phyloP scores from a whole-genome alignment of 2,113 vertebrate genomes.

The Tetraodon nigroviridis region DNA sequence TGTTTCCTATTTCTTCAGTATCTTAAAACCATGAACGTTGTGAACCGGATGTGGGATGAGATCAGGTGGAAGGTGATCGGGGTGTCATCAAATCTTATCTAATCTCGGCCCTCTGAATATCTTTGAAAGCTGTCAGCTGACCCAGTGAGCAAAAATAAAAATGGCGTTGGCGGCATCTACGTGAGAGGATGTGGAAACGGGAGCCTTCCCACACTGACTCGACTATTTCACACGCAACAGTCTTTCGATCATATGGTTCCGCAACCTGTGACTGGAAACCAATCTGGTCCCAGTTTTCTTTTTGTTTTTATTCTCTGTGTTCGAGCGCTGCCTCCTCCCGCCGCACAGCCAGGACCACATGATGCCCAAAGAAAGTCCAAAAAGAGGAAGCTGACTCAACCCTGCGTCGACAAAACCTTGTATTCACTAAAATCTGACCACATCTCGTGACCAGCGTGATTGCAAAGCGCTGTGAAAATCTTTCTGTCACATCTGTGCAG shows the following conservation, averaged over 20 bases:
- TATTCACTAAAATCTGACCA: background rate
- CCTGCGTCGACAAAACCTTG: background rate
- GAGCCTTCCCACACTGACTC: constrained; percentile 10
- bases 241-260: constrained; percentile 43
- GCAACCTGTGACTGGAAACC: constrained; percentile 52
- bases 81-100: constrained; percentile 14
- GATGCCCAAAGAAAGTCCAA: background rate
- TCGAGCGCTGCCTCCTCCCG: constrained; percentile 5
- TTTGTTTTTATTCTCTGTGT: constrained; percentile 2
- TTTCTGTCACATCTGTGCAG: too few species aligned
- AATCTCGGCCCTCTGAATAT: background rate
- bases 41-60: too few species aligned
- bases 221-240: constrained; percentile 7
- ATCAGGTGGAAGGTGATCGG: too few species aligned
- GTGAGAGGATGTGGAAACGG: constrained; percentile 20
- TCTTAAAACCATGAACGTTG: too few species aligned
- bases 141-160: constrained; percentile 31
- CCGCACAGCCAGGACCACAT: background rate
- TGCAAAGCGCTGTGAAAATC: too few species aligned
- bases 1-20: too few species aligned
- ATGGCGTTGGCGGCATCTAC: background rate
- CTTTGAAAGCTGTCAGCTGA: constrained; percentile 45
- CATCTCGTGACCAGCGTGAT: too few species aligned
- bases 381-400: constrained; percentile 53
- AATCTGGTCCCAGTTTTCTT: background rate